Conservation (phyloP, 2,888 invertebrate genomes). For the Myopa testacea region DNA sequence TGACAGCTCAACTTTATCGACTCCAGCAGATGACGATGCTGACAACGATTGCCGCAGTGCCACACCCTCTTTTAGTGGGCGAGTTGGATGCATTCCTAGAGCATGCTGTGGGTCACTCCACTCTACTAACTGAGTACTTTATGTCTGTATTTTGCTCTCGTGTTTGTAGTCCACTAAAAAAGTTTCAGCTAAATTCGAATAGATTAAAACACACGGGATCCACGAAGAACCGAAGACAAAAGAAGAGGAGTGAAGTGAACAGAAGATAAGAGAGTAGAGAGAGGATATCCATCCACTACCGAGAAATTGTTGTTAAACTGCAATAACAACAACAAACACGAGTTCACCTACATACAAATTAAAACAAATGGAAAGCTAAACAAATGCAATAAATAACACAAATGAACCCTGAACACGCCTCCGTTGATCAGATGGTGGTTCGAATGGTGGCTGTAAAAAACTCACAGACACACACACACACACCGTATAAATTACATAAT, state of each 20-base stretch:
- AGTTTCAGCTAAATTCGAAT: too few relatives aligned
- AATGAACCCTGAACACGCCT: neutral
- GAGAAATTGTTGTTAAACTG: neutral
- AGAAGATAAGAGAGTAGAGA: neutral
- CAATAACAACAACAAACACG: neutral
- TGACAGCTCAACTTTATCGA: constrained; percentile 23
- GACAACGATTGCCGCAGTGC: neutral
- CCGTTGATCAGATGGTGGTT: too few relatives aligned
- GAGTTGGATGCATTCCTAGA: neutral
- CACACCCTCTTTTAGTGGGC: neutral
- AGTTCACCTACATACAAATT: neutral
- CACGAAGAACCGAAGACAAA: too few relatives aligned
- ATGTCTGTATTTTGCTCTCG: neutral
- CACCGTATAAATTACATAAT: too few relatives aligned
- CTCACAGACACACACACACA: neutral
- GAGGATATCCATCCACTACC: neutral
- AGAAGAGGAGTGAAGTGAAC: too few relatives aligned
- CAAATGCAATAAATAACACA: neutral
- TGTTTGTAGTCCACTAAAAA: neutral
- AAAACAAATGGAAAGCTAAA: neutral
- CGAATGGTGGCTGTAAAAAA: too few relatives aligned
- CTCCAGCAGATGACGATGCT: neutral
- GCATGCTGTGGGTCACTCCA: neutral
- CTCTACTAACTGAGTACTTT: neutral
- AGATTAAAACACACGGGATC: neutral